phyloP scores from a whole-genome alignment of 92 coral and sea anemone species.

The Porites rus region DNA sequence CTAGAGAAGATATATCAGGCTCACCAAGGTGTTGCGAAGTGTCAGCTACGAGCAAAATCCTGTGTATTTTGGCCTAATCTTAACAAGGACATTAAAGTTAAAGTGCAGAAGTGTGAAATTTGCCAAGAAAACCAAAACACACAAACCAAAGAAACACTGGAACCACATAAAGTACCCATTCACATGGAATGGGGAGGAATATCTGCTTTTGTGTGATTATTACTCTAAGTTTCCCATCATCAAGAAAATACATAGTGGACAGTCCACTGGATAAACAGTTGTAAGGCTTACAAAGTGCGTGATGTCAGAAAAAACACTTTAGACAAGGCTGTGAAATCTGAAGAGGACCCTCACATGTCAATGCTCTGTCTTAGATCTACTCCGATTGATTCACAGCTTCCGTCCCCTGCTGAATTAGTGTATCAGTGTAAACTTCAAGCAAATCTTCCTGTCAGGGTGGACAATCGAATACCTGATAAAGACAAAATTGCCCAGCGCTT shows the following conservation, averaged over 20 bases:
- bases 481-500: too few species aligned
- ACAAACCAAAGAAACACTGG: too few species aligned
- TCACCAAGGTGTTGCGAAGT: conserved; percentile 7
- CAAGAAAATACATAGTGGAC: conserved; percentile 42
- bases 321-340: conserved; percentile 24
- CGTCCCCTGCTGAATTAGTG: conserved; percentile 29
- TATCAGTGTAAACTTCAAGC: conserved; percentile 20
- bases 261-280: conserved; percentile 16
- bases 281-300: conserved; percentile 29
- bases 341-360: conserved; percentile 35
- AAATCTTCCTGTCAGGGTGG: conserved; percentile 18
- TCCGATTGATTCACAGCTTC: conserved; percentile 19
- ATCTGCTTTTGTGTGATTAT: conserved; percentile 17
- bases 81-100: background rate
- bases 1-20: conserved; percentile 5
- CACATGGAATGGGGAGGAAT: background rate
- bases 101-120: background rate
- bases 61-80: conserved; percentile 2
- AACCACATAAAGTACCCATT: background rate
- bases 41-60: conserved; percentile 11
- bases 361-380: conserved; percentile 33
- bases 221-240: conserved; percentile 45
- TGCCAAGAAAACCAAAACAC: conserved; percentile 11
- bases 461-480: background rate
- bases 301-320: conserved; percentile 1